Conservation (phyloP, 2,113 vertebrate genomes). For the Mormoops blainvillei region DNA sequence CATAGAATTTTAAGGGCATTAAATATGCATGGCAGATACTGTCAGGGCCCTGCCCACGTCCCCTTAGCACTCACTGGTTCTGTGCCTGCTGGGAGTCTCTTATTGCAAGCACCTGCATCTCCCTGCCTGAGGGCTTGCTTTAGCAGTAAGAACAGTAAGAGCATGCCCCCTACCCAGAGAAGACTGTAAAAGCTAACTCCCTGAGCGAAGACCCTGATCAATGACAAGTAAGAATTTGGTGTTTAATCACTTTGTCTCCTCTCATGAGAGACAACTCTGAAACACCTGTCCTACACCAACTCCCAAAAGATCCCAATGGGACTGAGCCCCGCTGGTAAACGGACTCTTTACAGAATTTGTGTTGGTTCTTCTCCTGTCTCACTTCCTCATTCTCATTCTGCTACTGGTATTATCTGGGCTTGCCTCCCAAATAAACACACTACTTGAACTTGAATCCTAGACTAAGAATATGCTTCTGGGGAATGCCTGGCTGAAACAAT, state of each 20-base stretch:
- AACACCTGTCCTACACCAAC: neutral
- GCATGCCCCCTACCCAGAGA: neutral
- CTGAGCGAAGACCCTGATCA: neutral
- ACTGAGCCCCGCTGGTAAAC: neutral
- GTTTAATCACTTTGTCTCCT: neutral
- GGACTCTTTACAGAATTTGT: neutral
- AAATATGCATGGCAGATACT: slow-evolving; percentile 20
- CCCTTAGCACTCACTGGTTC: neutral
- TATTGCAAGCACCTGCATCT: slow-evolving; percentile 60
- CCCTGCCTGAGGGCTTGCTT: slow-evolving; percentile 1
- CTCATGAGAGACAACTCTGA: neutral
- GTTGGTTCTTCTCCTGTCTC: neutral
- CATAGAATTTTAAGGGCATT: neutral
- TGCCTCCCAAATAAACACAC: neutral
- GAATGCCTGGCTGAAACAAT: neutral
- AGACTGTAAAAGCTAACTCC: neutral
- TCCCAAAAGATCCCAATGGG: neutral
- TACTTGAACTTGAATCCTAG: neutral
- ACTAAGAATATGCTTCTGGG: neutral
- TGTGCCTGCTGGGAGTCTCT: neutral
- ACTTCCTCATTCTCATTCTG: neutral
- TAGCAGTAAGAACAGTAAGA: neutral
- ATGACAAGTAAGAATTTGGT: neutral
- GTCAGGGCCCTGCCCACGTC: neutral
- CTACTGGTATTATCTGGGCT: neutral